phyloP scores from a whole-genome alignment of 2,797 vertebrate species.

The Chaunax sp. region DNA sequence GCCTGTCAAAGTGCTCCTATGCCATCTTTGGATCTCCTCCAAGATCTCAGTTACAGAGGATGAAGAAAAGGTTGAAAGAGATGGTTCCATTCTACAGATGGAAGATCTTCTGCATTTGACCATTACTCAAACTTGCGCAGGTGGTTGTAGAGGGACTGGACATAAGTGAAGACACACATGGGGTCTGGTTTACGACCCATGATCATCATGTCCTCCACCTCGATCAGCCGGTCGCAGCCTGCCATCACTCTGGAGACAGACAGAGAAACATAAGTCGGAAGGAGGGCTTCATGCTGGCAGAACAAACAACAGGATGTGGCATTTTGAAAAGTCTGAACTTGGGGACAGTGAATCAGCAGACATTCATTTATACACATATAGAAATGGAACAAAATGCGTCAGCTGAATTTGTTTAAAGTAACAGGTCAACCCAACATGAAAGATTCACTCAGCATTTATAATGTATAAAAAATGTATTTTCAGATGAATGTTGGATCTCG shows the following conservation, averaged over 20 bases:
- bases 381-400: not conserved
- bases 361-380: too few relatives aligned
- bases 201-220: constrained; percentile 98
- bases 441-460: too few relatives aligned
- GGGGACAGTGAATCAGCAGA: too few relatives aligned
- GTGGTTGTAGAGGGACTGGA: constrained; percentile 98
- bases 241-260: constrained; percentile 86
- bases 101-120: not conserved
- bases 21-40: not conserved
- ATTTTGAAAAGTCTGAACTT: constrained; percentile 1
- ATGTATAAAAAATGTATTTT: too few relatives aligned
- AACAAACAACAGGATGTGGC: not conserved
- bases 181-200: constrained; percentile 98
- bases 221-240: constrained; percentile 94
- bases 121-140: constrained; percentile 92
- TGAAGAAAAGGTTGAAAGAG: not conserved
- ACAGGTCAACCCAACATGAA: not conserved
- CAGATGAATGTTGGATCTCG: too few relatives aligned
- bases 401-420: not conserved
- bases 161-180: constrained; percentile 99
- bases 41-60: not conserved
- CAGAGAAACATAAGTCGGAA: constrained; percentile 9
- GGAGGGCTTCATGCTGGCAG: not conserved
- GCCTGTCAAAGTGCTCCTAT: constrained; percentile 7
- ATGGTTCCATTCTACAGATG: not conserved